Evolutionary conservation across 2,797 vertebrate species (phyloP).

Genomic region (Pipistrellus pipistrellus): DNA sequence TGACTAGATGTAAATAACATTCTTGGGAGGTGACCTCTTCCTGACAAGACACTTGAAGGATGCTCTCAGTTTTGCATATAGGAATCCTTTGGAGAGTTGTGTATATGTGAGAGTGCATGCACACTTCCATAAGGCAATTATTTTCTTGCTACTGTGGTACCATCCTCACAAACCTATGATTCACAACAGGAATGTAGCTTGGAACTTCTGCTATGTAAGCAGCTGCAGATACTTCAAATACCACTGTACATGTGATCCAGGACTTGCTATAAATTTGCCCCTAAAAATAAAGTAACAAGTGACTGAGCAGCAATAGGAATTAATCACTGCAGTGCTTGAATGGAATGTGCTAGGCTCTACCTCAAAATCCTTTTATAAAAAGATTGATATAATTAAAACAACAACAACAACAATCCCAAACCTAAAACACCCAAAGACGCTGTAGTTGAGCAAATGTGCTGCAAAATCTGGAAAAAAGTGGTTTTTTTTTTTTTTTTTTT

Average conservation of each 20-base stretch:
- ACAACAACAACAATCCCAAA: neutral
- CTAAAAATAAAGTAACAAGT: constrained; percentile 93
- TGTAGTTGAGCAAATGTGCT: constrained; percentile 78
- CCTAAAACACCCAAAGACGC: constrained; percentile 43
- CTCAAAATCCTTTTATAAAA: constrained; percentile 89
- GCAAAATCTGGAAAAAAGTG: constrained; percentile 61
- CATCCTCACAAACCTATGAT: constrained; percentile 89
- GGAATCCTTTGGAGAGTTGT: constrained; percentile 69
- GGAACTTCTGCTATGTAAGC: constrained; percentile 92
- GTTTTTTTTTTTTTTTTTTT: neutral
- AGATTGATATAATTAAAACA: constrained; percentile 88
- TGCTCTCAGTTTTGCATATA: neutral
- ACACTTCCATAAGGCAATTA: constrained; percentile 63
- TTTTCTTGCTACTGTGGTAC: constrained; percentile 85
- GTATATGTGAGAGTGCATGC: neutral
- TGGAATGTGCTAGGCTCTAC: constrained; percentile 89
- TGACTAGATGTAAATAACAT: neutral
- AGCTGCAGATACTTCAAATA: constrained; percentile 92
- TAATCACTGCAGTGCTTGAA: constrained; percentile 89
- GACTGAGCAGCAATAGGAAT: constrained; percentile 91
- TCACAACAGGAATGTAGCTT: constrained; percentile 91
- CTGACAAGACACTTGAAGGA: constrained; percentile 51
- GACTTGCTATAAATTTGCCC: constrained; percentile 91
- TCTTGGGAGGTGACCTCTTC: constrained; percentile 38
- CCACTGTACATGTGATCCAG: constrained; percentile 91